Percentiles rank a stretch among this genome's conserved stretches.
phyloP scores from a whole-genome alignment of 1,140 invertebrate genomes.

The Diabrotica virgifera region DNA sequence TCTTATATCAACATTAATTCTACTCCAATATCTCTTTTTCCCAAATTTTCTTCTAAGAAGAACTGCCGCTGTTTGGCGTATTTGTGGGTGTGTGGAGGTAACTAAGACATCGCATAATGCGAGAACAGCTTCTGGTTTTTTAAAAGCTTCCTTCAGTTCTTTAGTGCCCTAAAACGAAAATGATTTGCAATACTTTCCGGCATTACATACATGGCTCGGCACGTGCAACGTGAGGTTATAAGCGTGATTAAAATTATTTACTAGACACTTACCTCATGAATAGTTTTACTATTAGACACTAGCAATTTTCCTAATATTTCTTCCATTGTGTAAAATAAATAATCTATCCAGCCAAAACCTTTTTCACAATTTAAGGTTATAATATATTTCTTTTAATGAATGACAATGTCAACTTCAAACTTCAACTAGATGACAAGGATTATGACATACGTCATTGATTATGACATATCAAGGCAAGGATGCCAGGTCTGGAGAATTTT shows the following conservation, averaged over 20 bases:
- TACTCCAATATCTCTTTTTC: conserved; percentile 61
- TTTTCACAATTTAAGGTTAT: too few species aligned
- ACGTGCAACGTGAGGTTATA: conserved; percentile 42
- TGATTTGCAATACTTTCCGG: conserved; percentile 17
- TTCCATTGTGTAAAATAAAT: conserved; percentile 48
- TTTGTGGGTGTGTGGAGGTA: conserved; percentile 55
- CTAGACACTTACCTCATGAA: conserved; percentile 53
- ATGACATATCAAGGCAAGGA: too few species aligned
- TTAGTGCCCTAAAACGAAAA: conserved; percentile 56
- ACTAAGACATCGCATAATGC: conserved; percentile 59
- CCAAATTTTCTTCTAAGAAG: conserved; percentile 59
- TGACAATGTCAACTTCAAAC: too few species aligned
- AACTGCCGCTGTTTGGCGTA: conserved; percentile 68
- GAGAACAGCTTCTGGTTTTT: conserved; percentile 58
- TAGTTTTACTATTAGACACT: conserved; percentile 52
- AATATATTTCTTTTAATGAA: too few species aligned
- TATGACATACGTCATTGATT: too few species aligned
- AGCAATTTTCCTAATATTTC: conserved; percentile 53
- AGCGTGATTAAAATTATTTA: conserved; percentile 21
- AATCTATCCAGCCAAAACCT: too few species aligned
- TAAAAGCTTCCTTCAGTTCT: conserved; percentile 62
- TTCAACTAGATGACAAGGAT: too few species aligned
- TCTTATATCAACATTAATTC: conserved; percentile 53
- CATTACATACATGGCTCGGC: conserved; percentile 17
- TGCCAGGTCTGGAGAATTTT: too few species aligned